Conservation (phyloP, 2,113 vertebrate species). For the Tetrao urogallus region DNA sequence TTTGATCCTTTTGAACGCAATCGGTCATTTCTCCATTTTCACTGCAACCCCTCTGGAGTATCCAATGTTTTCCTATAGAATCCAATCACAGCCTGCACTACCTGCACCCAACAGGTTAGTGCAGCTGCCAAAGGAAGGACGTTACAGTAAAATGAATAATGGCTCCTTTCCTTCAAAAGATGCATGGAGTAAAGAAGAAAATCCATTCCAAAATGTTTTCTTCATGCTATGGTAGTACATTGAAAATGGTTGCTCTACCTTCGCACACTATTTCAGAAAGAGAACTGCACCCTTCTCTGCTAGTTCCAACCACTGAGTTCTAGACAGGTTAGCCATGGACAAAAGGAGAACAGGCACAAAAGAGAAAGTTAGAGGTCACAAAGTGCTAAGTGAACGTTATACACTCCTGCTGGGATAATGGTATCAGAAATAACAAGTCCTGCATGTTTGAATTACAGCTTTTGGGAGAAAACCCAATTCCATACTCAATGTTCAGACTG, state of each 20-base stretch:
- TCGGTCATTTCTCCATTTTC: not conserved
- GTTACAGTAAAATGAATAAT: conserved; percentile 69
- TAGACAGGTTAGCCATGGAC: conserved; percentile 76
- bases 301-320: conserved; percentile 81
- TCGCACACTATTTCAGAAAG: conserved; percentile 80
- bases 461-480: not conserved
- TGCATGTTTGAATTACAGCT: not conserved
- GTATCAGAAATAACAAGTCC: not conserved
- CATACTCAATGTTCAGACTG: not conserved
- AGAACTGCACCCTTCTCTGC: conserved; percentile 80
- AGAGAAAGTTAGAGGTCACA: conserved; percentile 59
- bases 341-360: conserved; percentile 73
- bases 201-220: not conserved
- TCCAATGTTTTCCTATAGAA: rapidly evolving
- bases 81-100: rapidly evolving
- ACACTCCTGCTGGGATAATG: not conserved
- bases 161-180: conserved; percentile 58
- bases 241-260: conserved; percentile 75
- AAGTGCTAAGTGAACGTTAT: not conserved
- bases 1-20: not conserved
- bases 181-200: not conserved
- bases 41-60: rapidly evolving
- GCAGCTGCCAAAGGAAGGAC: not conserved
- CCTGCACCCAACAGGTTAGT: not conserved
- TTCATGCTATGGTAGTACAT: conserved; percentile 69